These are phyloP conservation scores for Melanogrammus aeglefinus DNA, from an alignment of 2,797 vertebrate species.

Conservation along the genomic window DNA sequence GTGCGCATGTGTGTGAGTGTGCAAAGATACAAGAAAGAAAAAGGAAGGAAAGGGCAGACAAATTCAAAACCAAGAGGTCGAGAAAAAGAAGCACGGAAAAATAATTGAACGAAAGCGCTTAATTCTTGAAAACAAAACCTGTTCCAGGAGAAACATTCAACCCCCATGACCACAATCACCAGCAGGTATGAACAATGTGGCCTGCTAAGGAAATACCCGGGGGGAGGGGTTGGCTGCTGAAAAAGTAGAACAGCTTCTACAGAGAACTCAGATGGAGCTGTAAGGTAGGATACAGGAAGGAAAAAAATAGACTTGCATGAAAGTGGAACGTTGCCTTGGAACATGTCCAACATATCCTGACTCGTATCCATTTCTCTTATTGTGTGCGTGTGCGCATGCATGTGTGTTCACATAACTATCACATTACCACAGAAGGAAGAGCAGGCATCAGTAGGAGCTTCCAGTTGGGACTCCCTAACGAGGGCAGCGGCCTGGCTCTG, in stretches of 20 bases:
- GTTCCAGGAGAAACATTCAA: slow-evolving; percentile 55
- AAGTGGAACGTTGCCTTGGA: slow-evolving; percentile 64
- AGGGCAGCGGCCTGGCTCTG: slow-evolving; percentile 60
- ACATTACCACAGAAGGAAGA: slow-evolving; percentile 80
- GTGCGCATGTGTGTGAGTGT: slow-evolving; percentile 2
- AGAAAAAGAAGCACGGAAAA: not conserved
- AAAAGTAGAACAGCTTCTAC: slow-evolving; percentile 30
- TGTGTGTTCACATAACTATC: slow-evolving; percentile 79
- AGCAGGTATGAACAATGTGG: slow-evolving; percentile 24
- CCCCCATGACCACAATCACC: slow-evolving; percentile 45
- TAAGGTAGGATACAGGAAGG: slow-evolving; percentile 24
- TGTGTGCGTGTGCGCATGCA: not conserved
- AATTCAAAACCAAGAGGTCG: slow-evolving; percentile 17
- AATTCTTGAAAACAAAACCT: slow-evolving; percentile 15
- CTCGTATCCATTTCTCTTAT: not conserved
- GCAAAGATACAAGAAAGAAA: not conserved
- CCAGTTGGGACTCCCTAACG: slow-evolving; percentile 64
- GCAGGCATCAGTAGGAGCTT: slow-evolving; percentile 68
- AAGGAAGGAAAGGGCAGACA: slow-evolving; percentile 19
- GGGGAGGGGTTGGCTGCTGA: slow-evolving; percentile 28
- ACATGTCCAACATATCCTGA: slow-evolving; percentile 64
- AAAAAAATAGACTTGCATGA: slow-evolving; percentile 45
- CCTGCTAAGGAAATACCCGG: not conserved
- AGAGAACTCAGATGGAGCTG: slow-evolving; percentile 48
- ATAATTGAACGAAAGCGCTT: not conserved